These are phyloP conservation scores for Limnodromus scolopaceus DNA, from an alignment of 2,797 vertebrate genomes.

Conservation along the genomic window DNA sequence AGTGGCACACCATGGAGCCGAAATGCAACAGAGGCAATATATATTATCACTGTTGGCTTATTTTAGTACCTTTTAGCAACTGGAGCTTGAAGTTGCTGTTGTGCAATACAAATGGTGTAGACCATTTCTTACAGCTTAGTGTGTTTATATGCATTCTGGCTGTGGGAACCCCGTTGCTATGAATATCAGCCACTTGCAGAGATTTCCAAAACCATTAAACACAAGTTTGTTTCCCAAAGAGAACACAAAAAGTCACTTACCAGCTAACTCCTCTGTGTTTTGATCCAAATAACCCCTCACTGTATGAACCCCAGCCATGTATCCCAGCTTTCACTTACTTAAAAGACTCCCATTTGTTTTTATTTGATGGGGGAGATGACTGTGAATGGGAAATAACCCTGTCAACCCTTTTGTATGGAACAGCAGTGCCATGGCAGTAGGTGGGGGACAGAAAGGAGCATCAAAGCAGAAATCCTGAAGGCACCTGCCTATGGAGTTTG, in stretches of 20 bases:
- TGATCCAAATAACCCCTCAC: neutral
- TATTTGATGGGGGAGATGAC: neutral
- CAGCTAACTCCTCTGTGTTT: neutral
- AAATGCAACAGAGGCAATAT: neutral
- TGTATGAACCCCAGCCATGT: fast-evolving
- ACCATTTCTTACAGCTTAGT: neutral
- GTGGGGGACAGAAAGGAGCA: neutral
- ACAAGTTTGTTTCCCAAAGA: neutral
- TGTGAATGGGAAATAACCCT: neutral
- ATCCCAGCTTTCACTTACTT: neutral
- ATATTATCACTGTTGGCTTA: neutral
- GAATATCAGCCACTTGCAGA: neutral
- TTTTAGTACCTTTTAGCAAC: neutral
- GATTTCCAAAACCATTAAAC: neutral
- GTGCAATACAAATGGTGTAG: neutral
- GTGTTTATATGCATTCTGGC: neutral
- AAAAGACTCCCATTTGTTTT: neutral
- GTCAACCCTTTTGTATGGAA: neutral
- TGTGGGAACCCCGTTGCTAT: neutral
- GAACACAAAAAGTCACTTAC: neutral
- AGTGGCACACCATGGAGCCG: fast-evolving
- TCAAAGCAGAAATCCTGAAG: neutral
- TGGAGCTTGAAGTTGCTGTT: neutral
- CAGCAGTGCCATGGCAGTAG: fast-evolving
- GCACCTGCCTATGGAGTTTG: neutral